Evolutionary conservation across 2,888 invertebrate species (phyloP), one percentile per base, ranked within the genome.

Genomic region (Tiphia femorata): DNA sequence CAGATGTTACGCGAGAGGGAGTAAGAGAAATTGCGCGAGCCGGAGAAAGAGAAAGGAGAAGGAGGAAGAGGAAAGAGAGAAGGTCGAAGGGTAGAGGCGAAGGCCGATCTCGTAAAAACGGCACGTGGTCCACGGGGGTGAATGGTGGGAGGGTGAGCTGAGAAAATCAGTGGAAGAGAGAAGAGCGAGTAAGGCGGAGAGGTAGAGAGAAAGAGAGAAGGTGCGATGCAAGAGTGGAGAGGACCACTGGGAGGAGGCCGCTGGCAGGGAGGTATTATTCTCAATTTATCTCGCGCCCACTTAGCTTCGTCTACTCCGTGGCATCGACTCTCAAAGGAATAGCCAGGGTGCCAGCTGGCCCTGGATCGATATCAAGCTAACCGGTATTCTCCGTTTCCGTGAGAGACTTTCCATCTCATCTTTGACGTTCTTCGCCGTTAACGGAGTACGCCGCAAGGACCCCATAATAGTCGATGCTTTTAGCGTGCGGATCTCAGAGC

Each of bases 231-330:
- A n/a, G n/a, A n/a, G n/a, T n/a, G n/a, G n/a, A n/a, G n/a, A n/a
- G n/a, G n/a, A n/a, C n/a, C n/a, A n/a, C n/a, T n/a, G n/a, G n/a
- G n/a, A n/a, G n/a, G n/a, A n/a, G n/a, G n/a, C 14, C 7, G 33
- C 7, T n/a, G 50, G 47, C 19, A 27, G 29, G 51, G 40, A 50
- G 57, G 53, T 62, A 67, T 69, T 69, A 69, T 75, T 68, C 67
- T 70, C 69, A 62, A 73, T 75, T 67, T 67, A 69, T 72, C 65
- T 58, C 47, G 50, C 41, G 53, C 42, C 50, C 58, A 63, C 64
- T 72, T 62, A 60, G 54, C 33, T 52, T 53, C 63, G 49, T 65
- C 56, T 58, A 61, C 49, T 43, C 20, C 49, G 61, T 51, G 58
- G 55, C 60, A 51, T 65, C 60, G 49, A 17, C 30, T 53, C 66